Evolutionary conservation across 2,888 invertebrate genomes (phyloP), one percentile per base, ranked within the genome.

Genomic region (Spatulosminthurus flaviceps): DNA sequence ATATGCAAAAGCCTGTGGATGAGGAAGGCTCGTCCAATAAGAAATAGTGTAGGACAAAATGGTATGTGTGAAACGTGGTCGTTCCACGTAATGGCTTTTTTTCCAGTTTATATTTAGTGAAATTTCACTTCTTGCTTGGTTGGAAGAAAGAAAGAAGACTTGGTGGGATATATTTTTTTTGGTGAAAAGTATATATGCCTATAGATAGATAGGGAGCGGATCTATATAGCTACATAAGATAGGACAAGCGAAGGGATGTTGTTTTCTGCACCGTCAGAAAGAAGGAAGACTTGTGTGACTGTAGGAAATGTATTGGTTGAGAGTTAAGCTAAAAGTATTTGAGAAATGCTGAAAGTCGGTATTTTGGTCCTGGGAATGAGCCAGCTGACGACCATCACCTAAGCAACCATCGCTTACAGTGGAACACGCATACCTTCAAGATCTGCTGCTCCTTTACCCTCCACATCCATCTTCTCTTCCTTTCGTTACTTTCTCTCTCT

Each of bases 321-420:
- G 79, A 79, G 76, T 43, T 51, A 66, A 78, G 67, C 73, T 79
- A 64, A 78, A 80, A 80, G 78, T 80, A 70, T 80, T 80, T 80
- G 80, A 78, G 80, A 75, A 80, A 78, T 80, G 73, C 75, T 78
- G 69, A 80, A 80, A 80, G 78, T 80, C 80, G 80, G 77, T 80
- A 66, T 80, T 80, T 79, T 81, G 80, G 79, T 79, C 79, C 80
- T 84, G 84, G 83, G 84, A 84, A 84, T 81, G 72, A 64, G 34
- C 81, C 84, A 84, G 84, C 83, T 84, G 84, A 78, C 81, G 82
- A 42, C 78, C 78, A 78, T 78, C 76, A 76, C 77, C 80, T 71
- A 74, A 80, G 77, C 80, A 77, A 77, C 77, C 77, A 77, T 75
- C 41, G 34, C 29, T 51, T 29, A 24, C 74, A 73, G 51, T 67